phyloP scores from a whole-genome alignment of 1,140 invertebrate genomes.

The Samia ricini region DNA sequence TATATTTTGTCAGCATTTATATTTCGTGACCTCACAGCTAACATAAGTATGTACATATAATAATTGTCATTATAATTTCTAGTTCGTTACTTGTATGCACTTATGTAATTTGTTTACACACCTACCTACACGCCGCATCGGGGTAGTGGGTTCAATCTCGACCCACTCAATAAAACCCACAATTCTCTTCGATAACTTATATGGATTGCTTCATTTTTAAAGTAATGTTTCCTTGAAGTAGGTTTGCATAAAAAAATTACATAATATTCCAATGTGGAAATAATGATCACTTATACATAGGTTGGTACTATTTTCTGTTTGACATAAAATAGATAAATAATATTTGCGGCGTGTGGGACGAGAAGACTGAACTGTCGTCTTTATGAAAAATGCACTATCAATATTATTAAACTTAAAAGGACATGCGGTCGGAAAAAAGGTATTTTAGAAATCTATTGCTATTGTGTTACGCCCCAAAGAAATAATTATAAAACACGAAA shows the following conservation, averaged over 20 bases:
- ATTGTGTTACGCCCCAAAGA: too few species aligned
- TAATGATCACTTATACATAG: not conserved
- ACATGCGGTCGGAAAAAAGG: too few species aligned
- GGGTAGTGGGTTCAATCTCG: conserved; percentile 27
- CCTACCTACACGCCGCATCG: conserved; percentile 19
- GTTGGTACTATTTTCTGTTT: conserved; percentile 5
- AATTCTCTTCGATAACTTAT: conserved; percentile 27
- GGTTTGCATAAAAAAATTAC: conserved; percentile 18
- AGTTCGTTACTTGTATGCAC: not conserved
- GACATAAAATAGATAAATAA: not conserved
- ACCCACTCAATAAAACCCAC: conserved; percentile 29
- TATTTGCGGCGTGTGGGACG: not conserved
- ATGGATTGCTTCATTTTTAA: conserved; percentile 19
- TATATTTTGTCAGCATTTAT: too few species aligned
- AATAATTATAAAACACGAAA: too few species aligned
- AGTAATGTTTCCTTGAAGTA: conserved; percentile 22
- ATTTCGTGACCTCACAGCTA: too few species aligned
- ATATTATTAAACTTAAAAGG: not conserved
- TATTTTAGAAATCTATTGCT: too few species aligned
- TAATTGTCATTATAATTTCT: not conserved
- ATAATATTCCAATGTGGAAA: conserved; percentile 6
- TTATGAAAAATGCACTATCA: not conserved
- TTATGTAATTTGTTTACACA: conserved; percentile 27
- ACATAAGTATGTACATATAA: not conserved
- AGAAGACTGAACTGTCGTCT: not conserved